phyloP scores from a whole-genome alignment of 2,113 vertebrate species.

The Melospiza georgiana region DNA sequence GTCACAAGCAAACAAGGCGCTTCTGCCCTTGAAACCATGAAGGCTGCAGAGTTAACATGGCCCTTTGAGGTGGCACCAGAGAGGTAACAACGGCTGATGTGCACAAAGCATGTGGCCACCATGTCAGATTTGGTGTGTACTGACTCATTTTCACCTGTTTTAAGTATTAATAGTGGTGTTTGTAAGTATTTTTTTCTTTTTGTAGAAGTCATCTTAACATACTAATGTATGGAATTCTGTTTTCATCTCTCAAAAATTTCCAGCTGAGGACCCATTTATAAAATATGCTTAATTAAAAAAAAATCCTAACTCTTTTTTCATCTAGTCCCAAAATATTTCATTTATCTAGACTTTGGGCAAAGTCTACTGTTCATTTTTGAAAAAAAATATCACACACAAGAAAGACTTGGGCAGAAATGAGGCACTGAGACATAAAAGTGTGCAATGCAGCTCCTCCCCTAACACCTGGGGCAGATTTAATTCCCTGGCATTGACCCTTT shows the following conservation, averaged over 20 bases:
- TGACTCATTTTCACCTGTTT: neutral
- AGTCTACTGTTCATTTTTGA: neutral
- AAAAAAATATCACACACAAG: neutral
- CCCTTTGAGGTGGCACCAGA: neutral
- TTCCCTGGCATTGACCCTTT: neutral
- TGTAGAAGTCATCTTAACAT: neutral
- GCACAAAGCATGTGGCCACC: neutral
- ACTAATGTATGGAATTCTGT: neutral
- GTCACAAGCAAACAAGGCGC: neutral
- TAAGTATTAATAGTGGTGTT: neutral
- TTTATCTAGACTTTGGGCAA: neutral
- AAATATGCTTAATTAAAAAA: neutral
- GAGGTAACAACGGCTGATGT: neutral
- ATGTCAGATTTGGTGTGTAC: neutral
- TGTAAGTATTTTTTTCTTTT: neutral
- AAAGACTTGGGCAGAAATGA: neutral
- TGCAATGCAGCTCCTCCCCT: neutral
- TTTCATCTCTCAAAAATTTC: neutral
- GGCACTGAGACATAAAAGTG: neutral
- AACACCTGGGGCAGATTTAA: neutral
- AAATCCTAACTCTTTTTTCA: neutral
- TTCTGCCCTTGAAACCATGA: neutral
- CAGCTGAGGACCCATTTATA: neutral
- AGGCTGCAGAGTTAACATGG: neutral
- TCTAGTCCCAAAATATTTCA: neutral